Evolutionary conservation across 2,797 vertebrate genomes (phyloP).

Genomic region (Chelonia mydas): DNA sequence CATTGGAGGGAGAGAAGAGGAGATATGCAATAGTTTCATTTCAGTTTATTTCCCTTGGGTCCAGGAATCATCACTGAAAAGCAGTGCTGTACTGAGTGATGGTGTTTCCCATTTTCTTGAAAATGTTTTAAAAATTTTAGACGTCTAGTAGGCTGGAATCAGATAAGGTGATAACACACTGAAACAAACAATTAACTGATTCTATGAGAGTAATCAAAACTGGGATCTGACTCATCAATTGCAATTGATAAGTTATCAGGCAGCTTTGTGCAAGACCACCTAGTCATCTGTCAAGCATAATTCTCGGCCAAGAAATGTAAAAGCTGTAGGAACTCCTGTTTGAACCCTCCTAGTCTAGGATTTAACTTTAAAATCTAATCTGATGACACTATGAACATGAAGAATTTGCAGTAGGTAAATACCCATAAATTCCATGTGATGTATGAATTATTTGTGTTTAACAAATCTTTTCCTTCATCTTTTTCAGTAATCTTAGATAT

Average conservation of each 20-base stretch:
- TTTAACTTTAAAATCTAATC: not conserved
- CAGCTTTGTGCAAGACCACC: not conserved
- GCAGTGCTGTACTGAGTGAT: not conserved
- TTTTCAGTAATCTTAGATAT: not conserved
- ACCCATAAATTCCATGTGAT: not conserved
- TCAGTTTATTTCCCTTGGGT: not conserved
- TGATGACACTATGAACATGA: not conserved
- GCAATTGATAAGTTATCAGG: not conserved
- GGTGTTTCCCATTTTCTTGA: not conserved
- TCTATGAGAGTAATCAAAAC: conserved; percentile 16
- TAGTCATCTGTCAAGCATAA: not conserved
- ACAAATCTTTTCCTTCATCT: rapidly evolving
- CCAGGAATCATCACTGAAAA: not conserved
- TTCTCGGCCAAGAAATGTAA: not conserved
- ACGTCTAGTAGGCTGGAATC: not conserved
- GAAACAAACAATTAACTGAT: conserved; percentile 17
- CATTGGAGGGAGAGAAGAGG: not conserved
- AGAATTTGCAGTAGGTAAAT: not conserved
- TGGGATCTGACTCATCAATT: conserved; percentile 6
- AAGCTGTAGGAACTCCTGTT: not conserved
- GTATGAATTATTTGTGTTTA: rapidly evolving
- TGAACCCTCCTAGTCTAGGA: not conserved
- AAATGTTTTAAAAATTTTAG: conserved; percentile 20
- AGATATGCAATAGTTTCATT: not conserved
- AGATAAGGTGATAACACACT: not conserved